Base-by-base conservation (phyloP, 1,140 invertebrate genomes). In the Pseudomyrmex cubaensis region DNA sequence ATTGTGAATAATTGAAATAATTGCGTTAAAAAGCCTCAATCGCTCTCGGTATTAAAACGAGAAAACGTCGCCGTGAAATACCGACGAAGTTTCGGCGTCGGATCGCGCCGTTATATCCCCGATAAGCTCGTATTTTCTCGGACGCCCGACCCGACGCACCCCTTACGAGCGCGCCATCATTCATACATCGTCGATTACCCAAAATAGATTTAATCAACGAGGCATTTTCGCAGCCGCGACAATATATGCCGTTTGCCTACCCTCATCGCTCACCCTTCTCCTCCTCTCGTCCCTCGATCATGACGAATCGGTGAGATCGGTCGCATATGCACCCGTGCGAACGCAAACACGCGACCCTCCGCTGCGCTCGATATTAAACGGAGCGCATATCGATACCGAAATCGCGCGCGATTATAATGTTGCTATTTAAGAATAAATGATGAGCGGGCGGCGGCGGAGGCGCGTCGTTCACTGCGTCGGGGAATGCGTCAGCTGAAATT, bases 271-370 rank as follows among this genome's bases (percentile, higher is more conserved):
- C 9, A 12, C 25, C 5, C 15, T 7, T n/a, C 54, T 2, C 17
- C 3, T 35, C 35, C 13, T 17, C 48, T 64, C 54, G 46, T 70
- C 66, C 25, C 5, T 22, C 77, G 89, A 89, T 89, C 89, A 92
- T 93, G 91, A 92, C 92, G 90, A 93, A 93, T 93, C 90, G 90
- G 85, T 92, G 92, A 90, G 91, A 93, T 89, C 88, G 69, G 77
- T 25, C 63, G 84, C 90, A 92, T 89, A 92, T 90, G 90, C 78
- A 89, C 46, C 86, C 92, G 89, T 91, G 91, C 83, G 92, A 93
- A 91, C 86, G 86, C 64, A 76, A 89, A 90, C 92, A 91, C 76
- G 62, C 86, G 78, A 82, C 62, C 25, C 61, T 25, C 35, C 20
- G 59, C 52, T 66, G 78, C 44, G 74, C 35, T 50, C 80, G 80